Percentiles rank a stretch among this genome's conserved stretches.
Evolutionary conservation across 2,113 vertebrate species (phyloP).

Genomic region (Pimephales promelas): DNA sequence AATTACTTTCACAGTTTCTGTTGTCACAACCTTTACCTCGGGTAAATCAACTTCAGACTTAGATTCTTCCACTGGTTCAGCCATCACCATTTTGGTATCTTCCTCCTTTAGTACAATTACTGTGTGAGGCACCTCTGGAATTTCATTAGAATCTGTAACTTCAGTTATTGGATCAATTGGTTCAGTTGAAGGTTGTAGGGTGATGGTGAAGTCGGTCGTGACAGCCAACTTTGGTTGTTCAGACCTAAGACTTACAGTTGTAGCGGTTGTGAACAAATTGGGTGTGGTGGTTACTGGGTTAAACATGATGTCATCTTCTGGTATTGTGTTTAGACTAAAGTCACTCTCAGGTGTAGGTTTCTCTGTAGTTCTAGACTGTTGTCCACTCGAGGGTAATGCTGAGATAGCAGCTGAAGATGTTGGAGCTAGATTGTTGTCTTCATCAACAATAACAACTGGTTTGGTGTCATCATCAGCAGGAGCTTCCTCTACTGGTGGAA

Average conservation of each 20-base stretch:
- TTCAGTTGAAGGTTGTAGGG: slow-evolving; percentile 59
- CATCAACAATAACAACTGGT: slow-evolving; percentile 24
- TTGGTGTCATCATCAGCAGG: slow-evolving; percentile 1
- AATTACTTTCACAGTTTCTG: slow-evolving; percentile 5
- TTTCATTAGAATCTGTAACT: slow-evolving; percentile 56
- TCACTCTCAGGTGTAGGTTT: slow-evolving; percentile 28
- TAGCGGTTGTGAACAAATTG: slow-evolving; percentile 52
- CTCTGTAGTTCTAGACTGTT: slow-evolving; percentile 23
- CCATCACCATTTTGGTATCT: background rate
- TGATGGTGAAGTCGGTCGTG: slow-evolving; percentile 58
- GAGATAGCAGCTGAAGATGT: slow-evolving; percentile 61
- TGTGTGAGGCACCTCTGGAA: slow-evolving; percentile 46
- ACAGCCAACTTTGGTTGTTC: slow-evolving; percentile 6
- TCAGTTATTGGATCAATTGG: background rate
- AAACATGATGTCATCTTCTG: slow-evolving; percentile 43
- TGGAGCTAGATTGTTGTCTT: slow-evolving; percentile 45
- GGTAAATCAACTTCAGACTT: background rate
- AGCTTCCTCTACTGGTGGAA: slow-evolving; percentile 42
- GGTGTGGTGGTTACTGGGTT: slow-evolving; percentile 35
- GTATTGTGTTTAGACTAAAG: slow-evolving; percentile 36
- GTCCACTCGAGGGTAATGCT: background rate
- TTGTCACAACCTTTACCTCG: background rate
- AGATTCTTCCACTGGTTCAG: background rate
- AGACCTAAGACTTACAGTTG: background rate
- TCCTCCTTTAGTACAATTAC: background rate